These are phyloP conservation scores for Strix uralensis DNA, from an alignment of 2,113 vertebrate species.

Conservation along the genomic window DNA sequence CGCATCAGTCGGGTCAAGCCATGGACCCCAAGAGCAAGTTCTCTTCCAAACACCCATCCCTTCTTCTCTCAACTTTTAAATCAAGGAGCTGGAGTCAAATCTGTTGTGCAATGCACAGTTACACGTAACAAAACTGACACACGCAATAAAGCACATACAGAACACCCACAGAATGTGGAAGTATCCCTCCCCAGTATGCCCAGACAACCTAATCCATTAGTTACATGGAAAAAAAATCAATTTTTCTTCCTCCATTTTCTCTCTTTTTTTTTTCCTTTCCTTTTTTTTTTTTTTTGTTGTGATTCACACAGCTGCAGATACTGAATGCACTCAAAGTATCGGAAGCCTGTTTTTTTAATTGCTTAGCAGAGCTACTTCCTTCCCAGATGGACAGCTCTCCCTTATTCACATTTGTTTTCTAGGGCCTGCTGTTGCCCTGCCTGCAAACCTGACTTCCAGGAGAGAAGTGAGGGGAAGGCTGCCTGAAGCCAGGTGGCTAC, in stretches of 20 bases:
- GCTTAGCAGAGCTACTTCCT: background rate
- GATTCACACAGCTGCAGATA: background rate
- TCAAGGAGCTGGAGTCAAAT: background rate
- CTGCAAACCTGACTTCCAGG: background rate
- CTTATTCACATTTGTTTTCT: background rate
- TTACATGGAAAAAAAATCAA: background rate
- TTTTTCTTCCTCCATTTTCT: background rate
- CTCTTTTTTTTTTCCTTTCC: background rate
- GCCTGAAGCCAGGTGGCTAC: background rate
- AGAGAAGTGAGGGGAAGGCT: rapidly evolving
- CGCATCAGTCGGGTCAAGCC: rapidly evolving
- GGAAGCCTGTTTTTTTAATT: background rate
- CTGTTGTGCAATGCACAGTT: background rate
- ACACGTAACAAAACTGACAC: background rate
- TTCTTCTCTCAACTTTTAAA: background rate
- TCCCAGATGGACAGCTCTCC: background rate
- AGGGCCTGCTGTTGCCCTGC: background rate
- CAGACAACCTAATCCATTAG: background rate
- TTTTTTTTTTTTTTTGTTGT: no score
- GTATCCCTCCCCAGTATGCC: background rate
- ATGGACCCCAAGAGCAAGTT: background rate
- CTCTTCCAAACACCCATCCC: background rate
- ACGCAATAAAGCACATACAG: background rate
- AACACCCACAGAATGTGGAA: background rate
- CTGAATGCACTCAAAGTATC: background rate